Conservation (phyloP, 2,113 vertebrate species). For the rat (Rattus norvegicus) region DNA sequence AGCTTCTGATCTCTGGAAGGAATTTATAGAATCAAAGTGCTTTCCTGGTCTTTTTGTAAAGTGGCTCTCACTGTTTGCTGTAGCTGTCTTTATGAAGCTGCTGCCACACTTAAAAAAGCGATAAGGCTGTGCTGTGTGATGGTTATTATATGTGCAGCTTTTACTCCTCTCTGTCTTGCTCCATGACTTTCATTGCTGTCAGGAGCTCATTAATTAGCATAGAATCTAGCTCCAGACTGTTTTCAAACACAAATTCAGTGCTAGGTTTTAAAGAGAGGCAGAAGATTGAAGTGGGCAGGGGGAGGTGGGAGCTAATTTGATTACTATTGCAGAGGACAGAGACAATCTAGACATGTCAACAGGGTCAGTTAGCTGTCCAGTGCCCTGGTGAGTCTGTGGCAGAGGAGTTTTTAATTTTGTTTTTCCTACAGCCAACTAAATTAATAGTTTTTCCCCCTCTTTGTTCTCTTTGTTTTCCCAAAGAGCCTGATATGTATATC, state of each 20-base stretch:
- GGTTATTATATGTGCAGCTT: not conserved
- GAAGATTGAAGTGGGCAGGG: too few species aligned
- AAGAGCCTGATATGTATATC: not conserved
- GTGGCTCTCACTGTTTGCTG: not conserved
- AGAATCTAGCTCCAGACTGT: not conserved
- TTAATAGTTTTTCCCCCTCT: not conserved
- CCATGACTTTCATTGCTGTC: not conserved
- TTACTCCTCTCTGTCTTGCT: not conserved
- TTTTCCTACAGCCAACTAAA: not conserved
- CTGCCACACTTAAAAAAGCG: not conserved
- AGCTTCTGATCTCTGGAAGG: not conserved
- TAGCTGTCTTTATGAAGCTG: not conserved
- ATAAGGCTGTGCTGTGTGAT: not conserved
- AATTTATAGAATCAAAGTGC: not conserved
- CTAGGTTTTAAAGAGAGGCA: not conserved
- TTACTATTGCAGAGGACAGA: not conserved
- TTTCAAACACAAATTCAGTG: not conserved
- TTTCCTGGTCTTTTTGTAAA: not conserved
- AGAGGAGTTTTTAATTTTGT: not conserved
- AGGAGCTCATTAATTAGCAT: constrained; percentile 1
- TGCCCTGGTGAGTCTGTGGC: not conserved
- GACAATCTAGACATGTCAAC: not conserved
- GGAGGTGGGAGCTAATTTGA: not conserved
- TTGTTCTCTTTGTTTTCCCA: not conserved
- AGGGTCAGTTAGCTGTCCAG: not conserved